Base-by-base conservation (phyloP, 2,888 invertebrate species). In the Malacosoma neustria region DNA sequence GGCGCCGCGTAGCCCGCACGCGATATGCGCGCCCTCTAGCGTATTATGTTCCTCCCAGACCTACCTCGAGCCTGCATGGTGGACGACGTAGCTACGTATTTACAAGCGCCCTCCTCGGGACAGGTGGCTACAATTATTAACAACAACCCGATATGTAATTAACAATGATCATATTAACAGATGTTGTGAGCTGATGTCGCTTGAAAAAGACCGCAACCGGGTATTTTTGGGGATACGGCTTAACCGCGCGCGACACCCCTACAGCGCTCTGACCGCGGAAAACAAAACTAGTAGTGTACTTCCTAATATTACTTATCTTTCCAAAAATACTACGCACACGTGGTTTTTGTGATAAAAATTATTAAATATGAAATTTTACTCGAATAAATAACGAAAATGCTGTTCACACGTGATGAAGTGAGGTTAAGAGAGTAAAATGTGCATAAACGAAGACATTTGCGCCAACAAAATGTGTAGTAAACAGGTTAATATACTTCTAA, bases 51-150 rank as follows among this genome's bases (percentile, higher is more conserved):
- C 89, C 94, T 95, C 90, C 95, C 95, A 88, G 95, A 95, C 87
- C 92, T 94, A 77, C 89, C 94, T 88, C 92, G 94, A 89, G 94
- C 94, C 93, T 95, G 94, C 91, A 95, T 95, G 95, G 94, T 95
- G 91, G 95, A 95, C 92, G 95, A 95, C 93, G 95, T 95, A 87
- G 93, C 95, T 86, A 94, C 94, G 84, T 95, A 95, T 90, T 92
- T 95, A 76, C 95, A 95, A 90, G 94, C 95, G 89, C 94, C 95
- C 89, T 94, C 95, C 89, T 93, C 95, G 89, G 94, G 95, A 92
- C 95, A 95, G 95, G 95, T 95, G 90, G 89, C 79, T 82, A 84
- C 76, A 79, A 74, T 76, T 77, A 80, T 80, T 80, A 80, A 81
- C 79, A 81, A 80, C 77, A 82, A 72, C 77, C 81, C 80, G 77